These are phyloP conservation scores for Zaprionus capensis DNA, from an alignment of 1,140 invertebrate species.

Conservation along the genomic window DNA sequence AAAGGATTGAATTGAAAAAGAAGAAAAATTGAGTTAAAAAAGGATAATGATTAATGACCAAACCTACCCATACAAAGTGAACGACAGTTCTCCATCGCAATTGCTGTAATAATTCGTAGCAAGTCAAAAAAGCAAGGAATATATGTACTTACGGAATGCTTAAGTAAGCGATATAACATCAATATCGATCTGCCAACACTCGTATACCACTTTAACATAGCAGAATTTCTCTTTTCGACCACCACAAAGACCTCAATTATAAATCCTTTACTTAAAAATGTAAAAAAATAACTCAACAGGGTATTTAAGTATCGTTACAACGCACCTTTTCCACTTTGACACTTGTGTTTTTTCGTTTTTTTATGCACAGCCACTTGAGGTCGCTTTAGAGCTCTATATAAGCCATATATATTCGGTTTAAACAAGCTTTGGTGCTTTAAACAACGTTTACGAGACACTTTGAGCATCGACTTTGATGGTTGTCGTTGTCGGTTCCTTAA, in stretches of 20 bases:
- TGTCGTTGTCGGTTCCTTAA: conserved; percentile 17
- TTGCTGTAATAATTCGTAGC: neutral
- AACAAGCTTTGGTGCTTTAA: conserved; percentile 44
- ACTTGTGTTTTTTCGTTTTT: conserved; percentile 6
- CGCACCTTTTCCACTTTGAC: too few species aligned
- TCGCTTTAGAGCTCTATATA: conserved; percentile 44
- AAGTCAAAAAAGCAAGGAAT: neutral
- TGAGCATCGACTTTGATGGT: conserved; percentile 42
- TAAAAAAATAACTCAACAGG: neutral
- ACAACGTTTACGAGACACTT: conserved; percentile 47
- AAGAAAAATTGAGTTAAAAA: accelerated
- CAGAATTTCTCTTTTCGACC: too few species aligned
- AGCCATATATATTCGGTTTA: conserved; percentile 26
- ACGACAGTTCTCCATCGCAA: neutral
- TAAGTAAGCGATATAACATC: too few species aligned
- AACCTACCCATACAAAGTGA: neutral
- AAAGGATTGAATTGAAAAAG: too few species aligned
- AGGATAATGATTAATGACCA: too few species aligned
- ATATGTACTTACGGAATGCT: too few species aligned
- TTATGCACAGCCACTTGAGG: conserved; percentile 29
- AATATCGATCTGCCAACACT: too few species aligned
- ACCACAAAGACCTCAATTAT: too few species aligned
- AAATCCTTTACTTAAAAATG: too few species aligned
- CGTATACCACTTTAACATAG: too few species aligned
- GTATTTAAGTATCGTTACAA: neutral